Base-by-base conservation (phyloP, 2,888 invertebrate species). In the Fissipunctia ypsillon region DNA sequence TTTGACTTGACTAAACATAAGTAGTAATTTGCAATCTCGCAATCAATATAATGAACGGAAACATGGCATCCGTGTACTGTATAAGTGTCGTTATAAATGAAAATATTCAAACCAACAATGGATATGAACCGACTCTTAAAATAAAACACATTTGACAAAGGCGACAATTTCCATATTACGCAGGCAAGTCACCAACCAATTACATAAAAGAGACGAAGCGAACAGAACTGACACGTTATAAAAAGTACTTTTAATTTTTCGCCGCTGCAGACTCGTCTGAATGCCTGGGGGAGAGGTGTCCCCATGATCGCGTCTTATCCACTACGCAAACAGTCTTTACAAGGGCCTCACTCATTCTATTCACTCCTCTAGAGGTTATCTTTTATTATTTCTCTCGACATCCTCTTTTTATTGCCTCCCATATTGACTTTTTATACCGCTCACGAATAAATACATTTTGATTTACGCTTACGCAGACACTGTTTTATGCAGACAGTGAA, bases 371-470 rank as follows among this genome's bases (percentile, higher is more conserved):
- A 91, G 94, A 95, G 95, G 95, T 96, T 96, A 95, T 95, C 95
- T 95, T 95, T 96, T 95, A 95, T 95, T 94, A 94, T 94, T 94
- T 94, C 94, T 93, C 93, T 88, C 93, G 88, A 92, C 93, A 94
- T 94, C 93, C 94, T 91, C 94, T 91, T 94, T 94, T 95, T 95
- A 95, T 95, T 95, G 95, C 95, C 94, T 92, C 93, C 93, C 95
- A 95, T 96, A 96, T 96, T 96, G 96, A 95, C 95, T 96, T 96
- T 96, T 96, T 96, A 95, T 95, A 93, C 95, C 91, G 92, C 91
- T 89, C 90, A 89, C 89, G 96, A 95, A 96, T 96, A 96, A 96
- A 96, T 96, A 95, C 96, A 96, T 96, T 96, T 95, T 95, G 96
- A 96, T 96, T 96, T 94, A 93, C 91, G 93, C 94, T 89, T 89